Base-by-base conservation (phyloP, 2,888 invertebrate species). In the Rosalia funebris region DNA sequence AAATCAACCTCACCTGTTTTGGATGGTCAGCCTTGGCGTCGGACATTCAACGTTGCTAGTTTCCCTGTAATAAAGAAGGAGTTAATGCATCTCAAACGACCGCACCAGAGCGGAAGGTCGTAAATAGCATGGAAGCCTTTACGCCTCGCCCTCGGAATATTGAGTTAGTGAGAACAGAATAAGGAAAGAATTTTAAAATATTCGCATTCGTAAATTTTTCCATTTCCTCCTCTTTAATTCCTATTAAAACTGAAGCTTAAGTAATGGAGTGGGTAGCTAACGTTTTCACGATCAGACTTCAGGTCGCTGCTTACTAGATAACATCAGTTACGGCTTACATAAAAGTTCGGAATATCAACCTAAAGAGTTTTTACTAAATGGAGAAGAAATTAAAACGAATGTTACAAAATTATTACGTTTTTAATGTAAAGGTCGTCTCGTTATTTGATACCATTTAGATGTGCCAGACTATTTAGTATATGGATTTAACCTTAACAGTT, bases 171-270 rank as follows among this genome's bases (percentile, higher is more conserved):
- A 52, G 32, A 31, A 14, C 48, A 45, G 52, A 45, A 52, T 37
- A 45, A 58, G 52, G 16, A 37, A 34, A 45, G 57, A n/a, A 32
- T 52, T 52, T 58, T 37, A 31, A 58, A 58, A 58, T 45, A 50
- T 50, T 58, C 57, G 57, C 52, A 16, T 17, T 45, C 52, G 34
- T 31, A 39, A 58, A 58, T 58, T 52, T 58, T 58, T 45, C 52
- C 50, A 58, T 58, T 58, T 52, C 57, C 57, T 19, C 31, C 19
- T 19, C 34, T 57, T 37, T 53, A 53, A 42, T 53, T 53, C 42
- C n/a, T 42, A 53, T 53, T 53, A 53, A 53, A 42, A 41, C 32
- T 53, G 52, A 31, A 53, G 7, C 37, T 32, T 16, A 5, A 42
- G 52, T 16, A 53, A 42, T 32, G n/a, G 42, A 31, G 32, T 31